Conservation (phyloP, 1,140 invertebrate genomes). For the Centruroides vittatus region DNA sequence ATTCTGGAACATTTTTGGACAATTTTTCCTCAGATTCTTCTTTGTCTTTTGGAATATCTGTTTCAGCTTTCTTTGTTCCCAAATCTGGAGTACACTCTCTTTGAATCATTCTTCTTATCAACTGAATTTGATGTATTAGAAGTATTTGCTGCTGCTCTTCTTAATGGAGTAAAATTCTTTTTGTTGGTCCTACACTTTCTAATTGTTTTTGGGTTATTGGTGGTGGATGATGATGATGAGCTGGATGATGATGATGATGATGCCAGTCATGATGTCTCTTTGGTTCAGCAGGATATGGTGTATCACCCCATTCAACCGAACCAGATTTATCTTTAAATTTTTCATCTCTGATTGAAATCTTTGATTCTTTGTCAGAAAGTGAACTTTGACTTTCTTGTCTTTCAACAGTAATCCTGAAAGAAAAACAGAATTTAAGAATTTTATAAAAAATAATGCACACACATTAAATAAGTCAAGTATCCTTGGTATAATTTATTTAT, state of each 20-base stretch:
- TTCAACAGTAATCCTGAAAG: slow-evolving; percentile 4
- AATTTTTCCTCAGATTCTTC: slow-evolving; percentile 17
- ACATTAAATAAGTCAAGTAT: too few species aligned
- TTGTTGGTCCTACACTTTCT: slow-evolving; percentile 25
- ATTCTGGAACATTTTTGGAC: not conserved
- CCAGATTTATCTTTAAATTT: slow-evolving; percentile 16
- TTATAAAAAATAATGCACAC: too few species aligned
- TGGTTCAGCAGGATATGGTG: slow-evolving; percentile 14
- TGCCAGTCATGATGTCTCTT: slow-evolving; percentile 7
- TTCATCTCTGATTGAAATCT: slow-evolving; percentile 1
- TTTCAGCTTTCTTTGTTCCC: slow-evolving; percentile 5
- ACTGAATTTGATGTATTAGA: slow-evolving; percentile 20
- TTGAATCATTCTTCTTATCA: slow-evolving; percentile 27
- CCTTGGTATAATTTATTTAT: too few species aligned
- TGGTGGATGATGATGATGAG: slow-evolving; percentile 21
- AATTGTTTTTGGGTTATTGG: slow-evolving; percentile 30
- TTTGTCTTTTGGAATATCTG: slow-evolving; percentile 9
- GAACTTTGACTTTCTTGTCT: slow-evolving; percentile 13
- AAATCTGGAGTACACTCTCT: too few species aligned
- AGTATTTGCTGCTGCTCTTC: slow-evolving; percentile 23
- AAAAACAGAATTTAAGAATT: too few species aligned
- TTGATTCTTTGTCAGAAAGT: slow-evolving; percentile 13
- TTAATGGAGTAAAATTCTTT: slow-evolving; percentile 30
- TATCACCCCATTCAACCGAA: slow-evolving; percentile 17
- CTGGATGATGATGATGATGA: not conserved